phyloP scores from a whole-genome alignment of 2,888 invertebrate species.

The Agrotis puta region DNA sequence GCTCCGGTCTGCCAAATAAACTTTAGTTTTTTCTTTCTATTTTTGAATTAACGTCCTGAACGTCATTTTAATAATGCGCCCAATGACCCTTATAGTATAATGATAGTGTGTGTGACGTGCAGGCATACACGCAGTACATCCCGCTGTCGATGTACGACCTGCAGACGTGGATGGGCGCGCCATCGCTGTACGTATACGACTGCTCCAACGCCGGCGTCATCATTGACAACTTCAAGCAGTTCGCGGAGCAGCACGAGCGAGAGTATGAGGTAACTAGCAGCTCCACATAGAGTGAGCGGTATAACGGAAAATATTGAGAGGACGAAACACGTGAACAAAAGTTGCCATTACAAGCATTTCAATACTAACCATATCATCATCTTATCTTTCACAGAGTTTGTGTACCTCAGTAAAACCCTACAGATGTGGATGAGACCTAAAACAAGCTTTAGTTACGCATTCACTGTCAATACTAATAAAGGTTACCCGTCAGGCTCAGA shows the following conservation, averaged over 20 bases:
- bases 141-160: conserved; percentile 99
- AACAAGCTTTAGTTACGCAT: too few relatives aligned
- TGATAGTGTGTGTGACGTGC: conserved; percentile 45
- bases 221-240: conserved; percentile 96
- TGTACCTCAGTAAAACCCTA: background rate
- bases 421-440: too few relatives aligned
- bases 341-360: too few relatives aligned
- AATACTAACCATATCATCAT: too few relatives aligned
- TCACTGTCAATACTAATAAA: background rate
- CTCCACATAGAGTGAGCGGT: too few relatives aligned
- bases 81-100: background rate
- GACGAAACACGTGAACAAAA: too few relatives aligned
- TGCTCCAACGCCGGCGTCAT: conserved; percentile 99
- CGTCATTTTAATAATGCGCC: too few relatives aligned
- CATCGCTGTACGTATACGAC: conserved; percentile 99
- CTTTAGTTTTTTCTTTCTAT: too few relatives aligned
- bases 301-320: too few relatives aligned
- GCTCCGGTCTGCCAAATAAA: too few relatives aligned
- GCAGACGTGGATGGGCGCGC: conserved; percentile 99
- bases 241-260: conserved; percentile 97
- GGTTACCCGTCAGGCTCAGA: conserved; percentile 59
- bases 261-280: conserved; percentile 87
- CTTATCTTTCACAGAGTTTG: too few relatives aligned
- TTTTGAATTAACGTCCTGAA: too few relatives aligned
- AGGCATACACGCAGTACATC: conserved; percentile 99